Evolutionary conservation across 2,797 vertebrate genomes (phyloP), one percentile per base, ranked within the genome.

Genomic region (Pteropus rufus): DNA sequence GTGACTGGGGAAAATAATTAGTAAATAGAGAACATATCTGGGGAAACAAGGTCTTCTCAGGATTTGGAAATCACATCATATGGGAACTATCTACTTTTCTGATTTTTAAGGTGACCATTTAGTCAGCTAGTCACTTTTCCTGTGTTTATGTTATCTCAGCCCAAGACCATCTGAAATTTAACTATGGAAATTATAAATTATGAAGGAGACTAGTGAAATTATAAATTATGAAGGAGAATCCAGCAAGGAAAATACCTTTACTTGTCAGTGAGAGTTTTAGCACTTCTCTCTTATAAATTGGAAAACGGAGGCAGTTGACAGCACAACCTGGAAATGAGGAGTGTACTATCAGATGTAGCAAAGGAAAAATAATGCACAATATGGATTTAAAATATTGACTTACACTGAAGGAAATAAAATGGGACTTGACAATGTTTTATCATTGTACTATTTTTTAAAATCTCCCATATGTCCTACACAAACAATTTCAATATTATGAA

Each of bases 401-500:
- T 85, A 69, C 21, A 39, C 6, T 12, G 44, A 87, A 21, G 15
- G n/a, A 80, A 83, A 93, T 83, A 82, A 93, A 75, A n/a, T 73
- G 41, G 15, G 44, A 64, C 82, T 11, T 64, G n/a, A 19, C 54
- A 82, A 21, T 54, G 77, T 93, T 91, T 81, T 93, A 73, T 87
- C 58, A 84, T 80, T 80, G 7, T 83, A 69, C 11, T 29, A 24
- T 54, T 91, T 60, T 60, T 16, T 73, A 93, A 89, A 92, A 96
- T 93, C 21, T 96, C 56, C 21, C 65, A 87, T 86, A 58, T 60
- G 62, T 79, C 19, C 46, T 89, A 67, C 41, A 92, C 44, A 85
- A 93, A 92, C 7, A 93, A 81, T 92, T 91, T 21, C 81, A 84
- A 95, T 85, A 87, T 76, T 93, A 96, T 46, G 69, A 89, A 93